Conservation (phyloP, 2,113 vertebrate species). For the Mormyrus iriodes region DNA sequence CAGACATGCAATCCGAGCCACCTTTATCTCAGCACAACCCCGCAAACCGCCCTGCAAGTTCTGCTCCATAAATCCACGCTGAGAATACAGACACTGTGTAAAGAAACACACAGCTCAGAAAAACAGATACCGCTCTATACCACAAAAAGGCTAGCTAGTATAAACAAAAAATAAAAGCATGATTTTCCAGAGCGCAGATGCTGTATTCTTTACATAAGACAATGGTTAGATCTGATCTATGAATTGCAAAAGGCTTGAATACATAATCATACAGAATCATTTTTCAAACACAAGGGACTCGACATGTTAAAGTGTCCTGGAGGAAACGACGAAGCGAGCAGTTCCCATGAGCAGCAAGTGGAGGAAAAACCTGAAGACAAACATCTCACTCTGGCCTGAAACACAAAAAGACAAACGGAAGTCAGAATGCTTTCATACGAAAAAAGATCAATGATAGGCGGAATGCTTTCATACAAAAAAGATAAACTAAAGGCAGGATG, state of each 20-base stretch:
- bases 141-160: neutral
- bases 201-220: neutral
- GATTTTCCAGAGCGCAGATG: neutral
- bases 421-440: neutral
- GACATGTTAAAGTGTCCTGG: neutral
- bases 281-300: neutral
- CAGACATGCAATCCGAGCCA: neutral
- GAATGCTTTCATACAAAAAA: neutral
- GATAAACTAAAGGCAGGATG: neutral
- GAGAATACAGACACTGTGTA: neutral
- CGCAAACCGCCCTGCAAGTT: neutral
- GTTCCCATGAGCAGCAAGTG: neutral
- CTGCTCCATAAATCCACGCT: neutral
- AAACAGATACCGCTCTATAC: neutral
- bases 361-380: neutral
- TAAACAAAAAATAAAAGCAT: neutral
- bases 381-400: neutral
- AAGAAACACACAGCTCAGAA: neutral
- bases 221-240: neutral
- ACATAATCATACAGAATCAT: neutral
- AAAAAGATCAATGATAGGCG: neutral
- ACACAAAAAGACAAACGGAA: neutral
- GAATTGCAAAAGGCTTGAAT: neutral
- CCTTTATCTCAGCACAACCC: neutral
- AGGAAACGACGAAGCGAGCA: neutral